These are phyloP conservation scores for Spizella passerina DNA, from an alignment of 2,797 vertebrate genomes.

Conservation along the genomic window DNA sequence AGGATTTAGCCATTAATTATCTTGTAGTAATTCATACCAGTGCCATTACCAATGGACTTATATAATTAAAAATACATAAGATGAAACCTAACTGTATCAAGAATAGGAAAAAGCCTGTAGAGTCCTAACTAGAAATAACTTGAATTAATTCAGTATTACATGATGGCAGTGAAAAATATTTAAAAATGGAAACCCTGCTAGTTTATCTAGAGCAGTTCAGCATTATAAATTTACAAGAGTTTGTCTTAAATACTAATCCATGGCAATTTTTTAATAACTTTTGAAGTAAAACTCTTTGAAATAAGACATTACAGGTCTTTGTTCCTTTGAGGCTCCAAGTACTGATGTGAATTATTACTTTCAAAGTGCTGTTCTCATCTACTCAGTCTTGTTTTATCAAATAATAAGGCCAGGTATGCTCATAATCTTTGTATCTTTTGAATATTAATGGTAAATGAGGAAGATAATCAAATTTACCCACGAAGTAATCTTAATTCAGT, in stretches of 20 bases:
- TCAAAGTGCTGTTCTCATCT: neutral
- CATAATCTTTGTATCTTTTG: neutral
- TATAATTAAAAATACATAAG: neutral
- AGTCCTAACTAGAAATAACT: neutral
- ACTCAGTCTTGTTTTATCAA: neutral
- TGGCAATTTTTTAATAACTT: neutral
- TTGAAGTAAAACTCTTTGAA: neutral
- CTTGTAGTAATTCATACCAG: neutral
- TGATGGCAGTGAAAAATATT: neutral
- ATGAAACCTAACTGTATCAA: neutral
- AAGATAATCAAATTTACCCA: neutral
- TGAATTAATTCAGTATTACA: neutral
- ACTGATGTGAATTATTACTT: neutral
- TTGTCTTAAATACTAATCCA: neutral
- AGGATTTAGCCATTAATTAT: neutral
- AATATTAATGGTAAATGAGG: neutral
- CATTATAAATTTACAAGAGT: neutral
- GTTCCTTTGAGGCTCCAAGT: neutral
- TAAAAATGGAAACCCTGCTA: rapidly evolving
- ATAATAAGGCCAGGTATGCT: neutral
- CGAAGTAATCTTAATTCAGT: neutral
- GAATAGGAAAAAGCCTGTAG: neutral
- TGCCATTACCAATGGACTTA: neutral
- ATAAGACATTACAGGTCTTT: neutral
- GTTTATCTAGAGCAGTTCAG: neutral